Evolutionary conservation across 2,113 vertebrate species (phyloP).

Genomic region (Crotalus horridus): DNA sequence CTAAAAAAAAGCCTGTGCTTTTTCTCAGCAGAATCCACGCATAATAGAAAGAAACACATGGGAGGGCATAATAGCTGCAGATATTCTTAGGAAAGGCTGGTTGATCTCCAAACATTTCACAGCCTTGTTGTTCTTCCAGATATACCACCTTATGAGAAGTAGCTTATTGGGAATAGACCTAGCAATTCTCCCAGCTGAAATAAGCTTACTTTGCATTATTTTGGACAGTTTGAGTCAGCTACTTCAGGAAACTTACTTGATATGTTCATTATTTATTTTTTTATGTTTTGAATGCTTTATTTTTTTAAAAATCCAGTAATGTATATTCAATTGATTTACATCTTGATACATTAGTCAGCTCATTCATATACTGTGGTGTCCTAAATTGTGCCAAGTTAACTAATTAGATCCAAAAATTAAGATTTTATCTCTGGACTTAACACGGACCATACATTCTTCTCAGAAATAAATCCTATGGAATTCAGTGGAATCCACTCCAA

Average conservation of each 20-base stretch:
- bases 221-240: not conserved
- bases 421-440: not conserved
- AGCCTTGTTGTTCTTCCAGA: not conserved
- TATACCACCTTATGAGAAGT: not conserved
- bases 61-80: not conserved
- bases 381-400: not conserved
- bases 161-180: not conserved
- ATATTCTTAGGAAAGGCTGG: not conserved
- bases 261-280: not conserved
- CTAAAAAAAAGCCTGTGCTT: not conserved
- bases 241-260: not conserved
- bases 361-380: not conserved
- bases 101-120: not conserved
- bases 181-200: not conserved
- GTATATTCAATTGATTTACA: not conserved
- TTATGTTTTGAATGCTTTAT: not conserved
- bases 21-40: not conserved
- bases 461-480: not conserved
- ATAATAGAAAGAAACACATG: not conserved
- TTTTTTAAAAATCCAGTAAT: not conserved
- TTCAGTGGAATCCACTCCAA: not conserved
- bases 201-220: not conserved
- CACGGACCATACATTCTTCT: not conserved
- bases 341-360: not conserved
- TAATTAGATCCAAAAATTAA: not conserved